A percentile compares a stretch with the other conserved stretches of the same genome.
phyloP scores from a whole-genome alignment of 2,113 vertebrate species.

The Manacus vitellinus region DNA sequence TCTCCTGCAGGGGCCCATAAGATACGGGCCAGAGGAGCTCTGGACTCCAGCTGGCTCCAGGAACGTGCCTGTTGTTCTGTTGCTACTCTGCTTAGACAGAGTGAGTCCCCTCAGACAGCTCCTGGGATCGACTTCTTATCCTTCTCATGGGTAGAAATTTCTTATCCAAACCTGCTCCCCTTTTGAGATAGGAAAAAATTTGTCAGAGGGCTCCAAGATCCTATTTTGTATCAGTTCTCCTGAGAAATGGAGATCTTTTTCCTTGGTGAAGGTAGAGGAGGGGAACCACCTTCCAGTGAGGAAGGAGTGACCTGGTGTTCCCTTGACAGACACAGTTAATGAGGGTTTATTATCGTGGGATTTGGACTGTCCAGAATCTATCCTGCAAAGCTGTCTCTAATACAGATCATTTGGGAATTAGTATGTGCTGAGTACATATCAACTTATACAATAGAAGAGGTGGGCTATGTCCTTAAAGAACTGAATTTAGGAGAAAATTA shows the following conservation, averaged over 20 bases:
- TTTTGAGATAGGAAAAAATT: not conserved
- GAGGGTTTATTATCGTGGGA: not conserved
- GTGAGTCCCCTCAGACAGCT: not conserved
- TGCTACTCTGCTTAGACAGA: not conserved
- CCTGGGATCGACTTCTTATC: not conserved
- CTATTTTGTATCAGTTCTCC: not conserved
- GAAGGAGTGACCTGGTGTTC: not conserved
- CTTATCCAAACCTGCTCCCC: not conserved
- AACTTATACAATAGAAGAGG: not conserved
- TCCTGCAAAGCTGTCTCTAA: not conserved
- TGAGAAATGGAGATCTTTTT: not conserved
- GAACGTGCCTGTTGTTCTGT: rapidly evolving
- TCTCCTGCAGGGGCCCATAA: not conserved
- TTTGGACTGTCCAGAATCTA: not conserved
- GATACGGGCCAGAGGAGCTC: not conserved
- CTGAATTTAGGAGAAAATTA: not conserved
- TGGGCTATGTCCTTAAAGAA: not conserved
- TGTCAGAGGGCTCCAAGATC: not conserved
- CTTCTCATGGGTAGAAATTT: not conserved
- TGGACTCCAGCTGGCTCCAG: not conserved
- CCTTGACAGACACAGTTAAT: not conserved
- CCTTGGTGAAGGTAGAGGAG: not conserved
- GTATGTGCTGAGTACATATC: not conserved
- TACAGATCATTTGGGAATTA: not conserved
- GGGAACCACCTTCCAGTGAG: rapidly evolving